These are phyloP conservation scores for Archips xylosteana DNA, from an alignment of 2,888 invertebrate genomes.

Conservation along the genomic window DNA sequence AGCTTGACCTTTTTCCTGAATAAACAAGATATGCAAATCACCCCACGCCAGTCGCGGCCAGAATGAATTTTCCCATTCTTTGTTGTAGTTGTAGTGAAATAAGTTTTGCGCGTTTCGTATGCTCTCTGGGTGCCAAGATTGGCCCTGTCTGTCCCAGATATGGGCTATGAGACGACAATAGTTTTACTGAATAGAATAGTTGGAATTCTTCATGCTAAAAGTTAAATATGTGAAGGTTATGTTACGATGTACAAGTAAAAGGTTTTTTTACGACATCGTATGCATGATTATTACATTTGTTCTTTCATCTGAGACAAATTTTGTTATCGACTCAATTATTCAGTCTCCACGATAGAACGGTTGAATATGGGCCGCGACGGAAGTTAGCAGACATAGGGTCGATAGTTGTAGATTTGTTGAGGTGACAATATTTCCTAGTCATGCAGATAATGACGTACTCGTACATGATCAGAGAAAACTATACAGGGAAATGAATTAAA, in stretches of 20 bases:
- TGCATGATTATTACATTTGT: neutral
- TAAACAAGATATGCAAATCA: constrained; percentile 62
- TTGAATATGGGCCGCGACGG: constrained; percentile 1
- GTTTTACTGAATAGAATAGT: neutral
- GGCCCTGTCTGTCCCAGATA: constrained; percentile 20
- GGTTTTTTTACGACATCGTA: neutral
- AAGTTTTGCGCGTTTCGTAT: constrained; percentile 40
- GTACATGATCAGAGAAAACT: constrained; percentile 15
- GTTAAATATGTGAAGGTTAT: neutral
- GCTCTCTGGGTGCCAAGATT: constrained; percentile 35
- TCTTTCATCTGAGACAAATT: neutral
- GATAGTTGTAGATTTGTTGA: neutral
- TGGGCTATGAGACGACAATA: neutral
- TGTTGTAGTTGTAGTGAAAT: constrained; percentile 41
- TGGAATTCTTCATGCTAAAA: neutral
- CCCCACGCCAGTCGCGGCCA: constrained; percentile 49
- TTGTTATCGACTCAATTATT: neutral
- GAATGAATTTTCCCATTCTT: constrained; percentile 41
- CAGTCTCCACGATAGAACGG: neutral
- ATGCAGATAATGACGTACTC: constrained; percentile 23
- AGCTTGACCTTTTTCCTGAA: constrained; percentile 56
- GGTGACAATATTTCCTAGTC: constrained; percentile 1
- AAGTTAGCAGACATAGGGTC: constrained; percentile 2
- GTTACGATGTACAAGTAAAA: neutral
- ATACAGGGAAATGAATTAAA: constrained; percentile 1